Base-by-base conservation (phyloP, 2,113 vertebrate genomes). In the Sminthopsis crassicaudata region DNA sequence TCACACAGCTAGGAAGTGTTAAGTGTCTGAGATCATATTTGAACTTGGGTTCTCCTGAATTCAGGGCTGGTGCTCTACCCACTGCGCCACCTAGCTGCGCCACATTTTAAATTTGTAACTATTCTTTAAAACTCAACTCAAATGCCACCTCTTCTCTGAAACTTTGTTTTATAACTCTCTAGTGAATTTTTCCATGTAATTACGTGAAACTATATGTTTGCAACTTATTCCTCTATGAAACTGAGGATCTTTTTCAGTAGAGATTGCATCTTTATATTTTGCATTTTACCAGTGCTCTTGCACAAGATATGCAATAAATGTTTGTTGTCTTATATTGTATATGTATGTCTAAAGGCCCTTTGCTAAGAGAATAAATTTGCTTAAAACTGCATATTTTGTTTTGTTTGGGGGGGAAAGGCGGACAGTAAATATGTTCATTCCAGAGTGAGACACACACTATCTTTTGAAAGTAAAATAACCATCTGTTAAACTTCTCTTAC, bases 401-500 rank as follows among this genome's bases (percentile, higher is more conserved):
- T 48, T 48, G 48, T 84, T 42, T 42, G 0, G n/a, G 27, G n/a
- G 8, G 50, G 50, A 51, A 11, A 9, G 50, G 50, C 1, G 10
- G 50, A 48, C 48, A 51, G 88, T 46, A 92, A 94, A 94, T 19
- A 42, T 42, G 19, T 7, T 91, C 89, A 50, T 89, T 94, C 25
- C 88, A 51, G 27, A 36, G 90, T 16, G 89, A 30, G 84, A 92
- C 53, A 67, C 53, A 67, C 46, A 90, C 27, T 92, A 93, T 25
- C 19, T 6, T 93, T 53, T n/a, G 92, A 51, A 46, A 92, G 36
- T 53, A 36, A 54, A 92, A 95, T n/a, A 91, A 90, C 84, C 36
- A 14, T 53, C 48, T 46, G 12, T 67, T 92, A 92, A 91, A 11
- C 4, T 0, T 53, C n/a, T 95, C 96, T 92, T 95, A 53, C 94